Evolutionary conservation across 2,888 invertebrate species (phyloP).

Genomic region (Aphodius granarius): DNA sequence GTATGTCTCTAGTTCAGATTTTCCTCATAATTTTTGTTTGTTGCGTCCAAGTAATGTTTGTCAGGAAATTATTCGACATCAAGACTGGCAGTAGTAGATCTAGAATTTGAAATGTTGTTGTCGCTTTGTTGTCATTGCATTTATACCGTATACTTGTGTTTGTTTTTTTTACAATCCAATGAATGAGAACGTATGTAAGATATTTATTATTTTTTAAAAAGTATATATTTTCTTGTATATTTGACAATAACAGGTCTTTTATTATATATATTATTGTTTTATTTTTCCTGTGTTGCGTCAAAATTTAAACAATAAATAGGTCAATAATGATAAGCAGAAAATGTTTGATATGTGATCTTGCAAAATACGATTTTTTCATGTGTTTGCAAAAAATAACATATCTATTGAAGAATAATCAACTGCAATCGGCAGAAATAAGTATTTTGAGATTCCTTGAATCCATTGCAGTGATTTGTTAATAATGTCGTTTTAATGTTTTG

Average conservation of each 20-base stretch:
- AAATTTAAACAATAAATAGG: too few species aligned
- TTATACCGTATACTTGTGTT: not conserved
- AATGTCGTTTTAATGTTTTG: too few species aligned
- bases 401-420: too few species aligned
- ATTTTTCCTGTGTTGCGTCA: too few species aligned
- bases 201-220: not conserved
- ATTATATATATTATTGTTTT: not conserved
- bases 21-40: constrained; percentile 79
- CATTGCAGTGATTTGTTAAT: too few species aligned
- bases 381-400: too few species aligned
- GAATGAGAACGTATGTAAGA: not conserved
- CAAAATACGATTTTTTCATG: too few species aligned
- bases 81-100: constrained; percentile 66
- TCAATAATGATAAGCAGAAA: too few species aligned
- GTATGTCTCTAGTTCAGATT: constrained; percentile 88
- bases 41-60: constrained; percentile 82
- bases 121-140: not conserved
- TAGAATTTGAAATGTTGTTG: constrained; percentile 56
- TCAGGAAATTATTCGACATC: constrained; percentile 84
- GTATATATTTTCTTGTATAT: constrained; percentile 1
- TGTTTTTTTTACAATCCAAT: not conserved
- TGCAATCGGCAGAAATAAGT: too few species aligned
- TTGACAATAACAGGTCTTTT: not conserved
- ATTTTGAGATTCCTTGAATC: too few species aligned
- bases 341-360: too few species aligned